Evolutionary conservation across 2,888 invertebrate genomes (phyloP).

Genomic region (Operophtera brumata): DNA sequence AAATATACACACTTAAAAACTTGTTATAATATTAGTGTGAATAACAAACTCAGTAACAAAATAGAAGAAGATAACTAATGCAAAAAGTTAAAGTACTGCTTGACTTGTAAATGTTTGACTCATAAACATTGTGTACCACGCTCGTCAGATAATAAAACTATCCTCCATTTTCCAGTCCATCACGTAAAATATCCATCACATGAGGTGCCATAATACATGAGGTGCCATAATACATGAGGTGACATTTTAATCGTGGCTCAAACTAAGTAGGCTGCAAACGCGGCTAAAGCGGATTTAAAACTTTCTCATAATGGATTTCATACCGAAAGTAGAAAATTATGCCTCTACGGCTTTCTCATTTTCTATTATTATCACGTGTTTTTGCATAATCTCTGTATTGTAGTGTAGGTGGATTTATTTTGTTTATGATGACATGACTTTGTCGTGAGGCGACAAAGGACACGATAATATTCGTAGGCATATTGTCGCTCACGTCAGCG

Average conservation of each 20-base stretch:
- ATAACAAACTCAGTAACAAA: too few relatives aligned
- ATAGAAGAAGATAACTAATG: too few relatives aligned
- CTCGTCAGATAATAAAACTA: background rate
- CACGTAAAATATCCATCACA: constrained; percentile 29
- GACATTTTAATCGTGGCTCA: constrained; percentile 39
- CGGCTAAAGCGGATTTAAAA: constrained; percentile 43
- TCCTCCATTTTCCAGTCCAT: constrained; percentile 1
- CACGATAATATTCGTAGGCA: constrained; percentile 12
- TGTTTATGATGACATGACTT: constrained; percentile 1
- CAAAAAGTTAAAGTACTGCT: too few relatives aligned
- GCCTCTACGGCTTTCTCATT: constrained; percentile 22
- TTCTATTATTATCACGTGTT: constrained; percentile 20
- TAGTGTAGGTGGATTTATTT: background rate
- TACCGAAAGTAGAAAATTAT: constrained; percentile 40
- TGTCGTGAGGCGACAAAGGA: constrained; percentile 5
- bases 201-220: constrained; percentile 40
- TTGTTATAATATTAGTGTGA: too few relatives aligned
- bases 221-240: constrained; percentile 41
- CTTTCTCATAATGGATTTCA: constrained; percentile 47
- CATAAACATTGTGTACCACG: too few relatives aligned
- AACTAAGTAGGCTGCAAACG: constrained; percentile 38
- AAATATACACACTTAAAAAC: too few relatives aligned
- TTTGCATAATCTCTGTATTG: background rate
- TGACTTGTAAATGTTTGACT: too few relatives aligned
- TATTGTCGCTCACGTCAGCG: constrained; percentile 23